These are phyloP conservation scores for Perca flavescens DNA, from an alignment of 2,113 vertebrate genomes.

Conservation along the genomic window DNA sequence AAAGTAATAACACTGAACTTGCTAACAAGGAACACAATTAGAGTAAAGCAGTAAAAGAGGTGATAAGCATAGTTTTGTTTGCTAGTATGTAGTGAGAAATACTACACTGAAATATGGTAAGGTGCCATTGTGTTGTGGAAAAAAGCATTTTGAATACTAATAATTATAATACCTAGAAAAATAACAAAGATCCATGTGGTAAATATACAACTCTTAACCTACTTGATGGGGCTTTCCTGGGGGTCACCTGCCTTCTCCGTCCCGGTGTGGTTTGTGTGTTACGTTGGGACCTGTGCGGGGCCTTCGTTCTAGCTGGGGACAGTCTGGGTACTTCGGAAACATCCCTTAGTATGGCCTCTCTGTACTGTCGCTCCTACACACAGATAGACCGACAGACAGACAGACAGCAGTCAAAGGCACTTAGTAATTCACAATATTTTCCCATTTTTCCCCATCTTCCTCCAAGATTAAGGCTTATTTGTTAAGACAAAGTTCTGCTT, in stretches of 20 bases:
- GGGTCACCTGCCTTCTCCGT: constrained; percentile 69
- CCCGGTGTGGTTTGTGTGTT: constrained; percentile 72
- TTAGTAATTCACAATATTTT: neutral
- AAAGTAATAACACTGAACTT: neutral
- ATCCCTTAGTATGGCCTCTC: constrained; percentile 86
- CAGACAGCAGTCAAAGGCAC: neutral
- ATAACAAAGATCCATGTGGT: neutral
- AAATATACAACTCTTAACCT: constrained; percentile 70
- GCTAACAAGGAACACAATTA: neutral
- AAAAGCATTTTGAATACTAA: neutral
- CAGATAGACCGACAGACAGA: constrained; percentile 37
- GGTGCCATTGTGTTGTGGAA: neutral
- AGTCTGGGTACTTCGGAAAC: constrained; percentile 75
- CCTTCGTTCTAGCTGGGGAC: constrained; percentile 79
- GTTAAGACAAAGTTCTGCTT: neutral
- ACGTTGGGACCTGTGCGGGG: constrained; percentile 63
- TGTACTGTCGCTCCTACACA: constrained; percentile 88
- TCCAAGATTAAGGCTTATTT: neutral
- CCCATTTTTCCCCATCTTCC: neutral
- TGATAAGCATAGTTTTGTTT: neutral
- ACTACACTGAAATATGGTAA: neutral
- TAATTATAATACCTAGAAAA: neutral
- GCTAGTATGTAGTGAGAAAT: neutral
- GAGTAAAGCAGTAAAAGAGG: neutral
- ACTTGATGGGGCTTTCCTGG: constrained; percentile 87